Percentiles rank a stretch among this genome's conserved stretches.
Conservation (phyloP, 2,888 invertebrate genomes). For the Danaus chrysippus region DNA sequence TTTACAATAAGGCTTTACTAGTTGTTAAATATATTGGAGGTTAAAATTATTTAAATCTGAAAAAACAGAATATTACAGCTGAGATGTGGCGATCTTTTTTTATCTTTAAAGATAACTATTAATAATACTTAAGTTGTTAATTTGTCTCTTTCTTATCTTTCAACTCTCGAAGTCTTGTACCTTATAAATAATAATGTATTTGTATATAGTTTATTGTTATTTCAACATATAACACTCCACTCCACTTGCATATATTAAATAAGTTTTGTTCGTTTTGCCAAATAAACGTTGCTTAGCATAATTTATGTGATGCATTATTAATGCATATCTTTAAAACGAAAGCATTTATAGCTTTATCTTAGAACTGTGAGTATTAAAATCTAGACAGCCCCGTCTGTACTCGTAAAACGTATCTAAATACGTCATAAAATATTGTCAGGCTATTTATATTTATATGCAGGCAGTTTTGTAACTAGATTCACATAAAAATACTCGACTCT, state of each 20-base stretch:
- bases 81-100: too few species aligned
- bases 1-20: too few species aligned
- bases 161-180: too few species aligned
- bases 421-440: slow-evolving; percentile 75
- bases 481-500: slow-evolving; percentile 13
- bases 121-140: too few species aligned
- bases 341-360: slow-evolving; percentile 32
- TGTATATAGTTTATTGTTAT: too few species aligned
- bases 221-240: too few species aligned
- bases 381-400: slow-evolving; percentile 69
- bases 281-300: slow-evolving; percentile 18
- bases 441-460: slow-evolving; percentile 73
- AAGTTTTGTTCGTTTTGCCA: background rate
- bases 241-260: background rate
- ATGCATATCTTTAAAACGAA: slow-evolving; percentile 31
- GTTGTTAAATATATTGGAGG: too few species aligned
- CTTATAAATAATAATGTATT: too few species aligned
- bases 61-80: too few species aligned
- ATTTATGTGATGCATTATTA: slow-evolving; percentile 26
- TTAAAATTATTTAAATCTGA: too few species aligned
- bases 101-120: too few species aligned
- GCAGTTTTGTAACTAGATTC: slow-evolving; percentile 30
- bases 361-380: slow-evolving; percentile 51
- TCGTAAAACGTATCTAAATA: slow-evolving; percentile 76
- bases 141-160: too few species aligned